Evolutionary conservation across 2,113 vertebrate species (phyloP).

Genomic region (Gymnogyps californianus): DNA sequence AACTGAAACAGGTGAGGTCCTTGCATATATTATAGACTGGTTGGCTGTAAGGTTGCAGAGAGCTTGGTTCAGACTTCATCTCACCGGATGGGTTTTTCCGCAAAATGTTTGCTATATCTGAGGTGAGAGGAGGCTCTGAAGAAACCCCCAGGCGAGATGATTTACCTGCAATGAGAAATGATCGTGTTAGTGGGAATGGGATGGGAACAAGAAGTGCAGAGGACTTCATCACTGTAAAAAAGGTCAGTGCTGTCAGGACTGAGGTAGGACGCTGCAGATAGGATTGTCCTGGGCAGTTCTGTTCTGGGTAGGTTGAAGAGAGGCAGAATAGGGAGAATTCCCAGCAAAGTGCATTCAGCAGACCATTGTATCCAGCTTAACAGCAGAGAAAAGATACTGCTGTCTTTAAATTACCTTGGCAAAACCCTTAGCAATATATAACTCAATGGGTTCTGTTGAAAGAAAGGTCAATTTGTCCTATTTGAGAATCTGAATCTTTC

Average conservation of each 20-base stretch:
- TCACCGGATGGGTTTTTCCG: background rate
- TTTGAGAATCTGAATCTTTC: background rate
- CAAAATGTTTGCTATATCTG: background rate
- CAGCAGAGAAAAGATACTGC: background rate
- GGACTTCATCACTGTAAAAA: background rate
- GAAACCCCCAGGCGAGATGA: background rate
- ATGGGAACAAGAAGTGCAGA: background rate
- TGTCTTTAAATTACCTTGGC: background rate
- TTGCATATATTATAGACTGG: background rate
- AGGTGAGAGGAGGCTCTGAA: background rate
- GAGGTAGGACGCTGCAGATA: background rate
- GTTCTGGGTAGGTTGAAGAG: background rate
- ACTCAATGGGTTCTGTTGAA: background rate
- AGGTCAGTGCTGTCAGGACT: background rate
- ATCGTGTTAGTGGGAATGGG: background rate
- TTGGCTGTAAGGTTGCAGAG: background rate
- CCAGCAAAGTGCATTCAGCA: background rate
- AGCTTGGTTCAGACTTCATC: background rate
- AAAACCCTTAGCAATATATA: background rate
- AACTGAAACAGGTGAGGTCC: conserved; percentile 88
- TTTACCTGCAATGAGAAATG: background rate
- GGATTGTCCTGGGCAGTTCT: background rate
- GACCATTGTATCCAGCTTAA: background rate
- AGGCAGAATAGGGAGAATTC: background rate
- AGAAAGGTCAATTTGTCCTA: background rate